Conservation (phyloP, 2,797 vertebrate genomes). For the Emydoidea blandingii region DNA sequence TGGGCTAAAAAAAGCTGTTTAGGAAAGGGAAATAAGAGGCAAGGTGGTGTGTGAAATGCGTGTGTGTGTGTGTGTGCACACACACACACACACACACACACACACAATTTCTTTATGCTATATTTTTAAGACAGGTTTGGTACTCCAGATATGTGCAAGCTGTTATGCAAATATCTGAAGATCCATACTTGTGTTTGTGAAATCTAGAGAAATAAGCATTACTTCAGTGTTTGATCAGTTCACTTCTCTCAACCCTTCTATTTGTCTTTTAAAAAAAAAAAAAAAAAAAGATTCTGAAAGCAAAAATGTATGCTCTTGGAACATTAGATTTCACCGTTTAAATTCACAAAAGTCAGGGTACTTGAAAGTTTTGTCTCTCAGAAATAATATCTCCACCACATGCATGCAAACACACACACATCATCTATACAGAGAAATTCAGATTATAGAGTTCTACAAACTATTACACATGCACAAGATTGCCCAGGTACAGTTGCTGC, state of each 20-base stretch:
- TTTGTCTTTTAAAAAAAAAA: background rate
- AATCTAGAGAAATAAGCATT: background rate
- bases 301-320: background rate
- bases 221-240: background rate
- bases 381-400: too few relatives aligned
- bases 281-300: background rate
- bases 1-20: too few relatives aligned
- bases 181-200: background rate
- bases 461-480: background rate
- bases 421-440: background rate
- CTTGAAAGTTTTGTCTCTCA: background rate
- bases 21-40: too few relatives aligned
- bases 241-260: background rate
- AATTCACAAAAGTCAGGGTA: background rate
- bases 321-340: background rate
- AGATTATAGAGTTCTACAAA: background rate
- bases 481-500: background rate
- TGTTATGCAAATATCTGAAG: too few relatives aligned
- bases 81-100: too few relatives aligned
- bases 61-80: too few relatives aligned
- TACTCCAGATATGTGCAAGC: too few relatives aligned
- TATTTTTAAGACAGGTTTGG: too few relatives aligned
- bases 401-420: background rate
- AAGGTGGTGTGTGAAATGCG: too few relatives aligned
- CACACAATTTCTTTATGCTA: too few relatives aligned